A percentile compares a stretch with the other conserved stretches of the same genome.
These are phyloP conservation scores for Hemichromis elongatus DNA, from an alignment of 2,113 vertebrate genomes.

Conservation along the genomic window DNA sequence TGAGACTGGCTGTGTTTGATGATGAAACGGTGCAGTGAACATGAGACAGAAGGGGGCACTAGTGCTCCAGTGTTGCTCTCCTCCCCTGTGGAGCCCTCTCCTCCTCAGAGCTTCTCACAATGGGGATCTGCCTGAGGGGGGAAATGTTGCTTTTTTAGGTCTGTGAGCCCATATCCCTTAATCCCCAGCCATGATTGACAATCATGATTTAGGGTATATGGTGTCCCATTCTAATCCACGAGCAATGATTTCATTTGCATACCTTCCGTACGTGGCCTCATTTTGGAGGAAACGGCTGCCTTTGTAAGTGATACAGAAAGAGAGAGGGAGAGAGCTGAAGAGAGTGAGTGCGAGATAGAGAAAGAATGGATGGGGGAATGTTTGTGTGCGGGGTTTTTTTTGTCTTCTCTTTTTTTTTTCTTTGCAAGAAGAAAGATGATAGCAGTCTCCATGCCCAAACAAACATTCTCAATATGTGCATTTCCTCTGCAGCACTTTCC, in stretches of 20 bases:
- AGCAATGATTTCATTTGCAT: slow-evolving; percentile 99
- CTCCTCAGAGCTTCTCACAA: slow-evolving; percentile 76
- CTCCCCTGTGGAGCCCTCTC: slow-evolving; percentile 76
- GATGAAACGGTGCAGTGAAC: slow-evolving; percentile 40
- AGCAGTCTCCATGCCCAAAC: slow-evolving; percentile 47
- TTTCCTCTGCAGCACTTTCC: slow-evolving; percentile 43
- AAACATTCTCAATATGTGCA: slow-evolving; percentile 27
- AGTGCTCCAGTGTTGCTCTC: slow-evolving; percentile 85
- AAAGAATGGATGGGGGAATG: slow-evolving; percentile 69
- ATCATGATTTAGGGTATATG: slow-evolving; percentile 99
- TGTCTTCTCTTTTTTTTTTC: slow-evolving; percentile 27
- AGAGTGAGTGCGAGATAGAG: slow-evolving; percentile 49
- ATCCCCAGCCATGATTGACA: slow-evolving; percentile 99
- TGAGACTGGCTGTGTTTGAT: slow-evolving; percentile 48
- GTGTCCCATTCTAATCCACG: slow-evolving; percentile 97
- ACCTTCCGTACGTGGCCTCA: slow-evolving; percentile 94
- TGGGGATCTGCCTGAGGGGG: slow-evolving; percentile 82
- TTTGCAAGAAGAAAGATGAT: slow-evolving; percentile 65
- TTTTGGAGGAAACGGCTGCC: slow-evolving; percentile 78
- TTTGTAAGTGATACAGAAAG: slow-evolving; percentile 81
- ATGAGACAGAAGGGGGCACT: slow-evolving; percentile 84
- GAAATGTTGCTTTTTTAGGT: slow-evolving; percentile 99
- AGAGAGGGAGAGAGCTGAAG: slow-evolving; percentile 51
- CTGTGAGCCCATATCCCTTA: slow-evolving; percentile 99
- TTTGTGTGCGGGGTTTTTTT: slow-evolving; percentile 52